Base-by-base conservation (phyloP, 2,888 invertebrate genomes). In the Tetranychus truncatus region DNA sequence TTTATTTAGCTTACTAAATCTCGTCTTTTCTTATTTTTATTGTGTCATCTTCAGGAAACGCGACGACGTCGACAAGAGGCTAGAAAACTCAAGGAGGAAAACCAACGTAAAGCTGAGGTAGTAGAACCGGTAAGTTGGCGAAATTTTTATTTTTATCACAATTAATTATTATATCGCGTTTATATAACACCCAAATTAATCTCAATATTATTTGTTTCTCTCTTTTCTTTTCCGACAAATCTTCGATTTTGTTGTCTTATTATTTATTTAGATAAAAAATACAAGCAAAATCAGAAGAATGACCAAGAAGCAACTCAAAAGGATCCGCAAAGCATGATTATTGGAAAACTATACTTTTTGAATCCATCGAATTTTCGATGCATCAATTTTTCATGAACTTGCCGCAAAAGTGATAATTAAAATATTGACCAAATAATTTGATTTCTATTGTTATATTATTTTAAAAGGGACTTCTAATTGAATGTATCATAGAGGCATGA, bases 41-140 rank as follows among this genome's bases (percentile, higher is more conserved):
- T 11, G 3, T 69, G 5, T 20, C 34, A 8, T 74, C 6, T 74
- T 74, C 65, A 75, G 66, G 76, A 66, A 24, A 75, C 75, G 46
- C 72, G 34, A 74, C 24, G 24, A 18, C 15, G 75, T 55, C 72
- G 76, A 69, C 69, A 73, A 21, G 76, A 76, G 21, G 74, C 75
- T 66, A 24, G 69, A 69, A 66, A 73, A 55, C 75, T 75, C 15
- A 72, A 75, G 46, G 73, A 76, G 55, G 76, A 76, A 65, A 76
- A 76, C 34, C n/a, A 65, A 34, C n/a, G 45, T 6, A 76, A 76
- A 76, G 76, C 75, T n/a, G 76, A 76, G 72, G 67, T 76, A 72
- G 73, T 71, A 24, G 73, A 75, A 66, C 66, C 73, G 46, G 75
- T 76, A 67, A 69, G 71, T 72, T 15, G 5, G 15, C 3, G 34